Evolutionary conservation across 2,888 invertebrate genomes (phyloP), one percentile per base, ranked within the genome.

Genomic region (Callinectes sapidus): DNA sequence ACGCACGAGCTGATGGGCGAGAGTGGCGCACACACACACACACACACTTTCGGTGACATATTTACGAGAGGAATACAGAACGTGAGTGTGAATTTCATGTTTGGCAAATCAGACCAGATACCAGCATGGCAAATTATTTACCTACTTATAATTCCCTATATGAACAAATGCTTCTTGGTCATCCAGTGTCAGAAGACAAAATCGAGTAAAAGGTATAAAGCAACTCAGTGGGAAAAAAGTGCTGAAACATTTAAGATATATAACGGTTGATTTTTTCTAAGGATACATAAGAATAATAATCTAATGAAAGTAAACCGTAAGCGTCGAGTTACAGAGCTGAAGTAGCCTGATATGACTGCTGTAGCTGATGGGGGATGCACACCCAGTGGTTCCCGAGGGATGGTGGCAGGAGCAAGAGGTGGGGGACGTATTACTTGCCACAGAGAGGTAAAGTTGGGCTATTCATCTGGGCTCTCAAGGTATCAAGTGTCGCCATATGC

Each of bases 401-500:
- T 48, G 42, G 32, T 23, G 1, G 35, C 35, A n/a, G 66, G 66
- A 66, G 66, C 16, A 13, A 35, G 23, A 87, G 13, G 87, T 1
- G 18, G 61, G n/a, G 61, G 35, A 66, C 89, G 32, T 18, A 54
- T 54, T 32, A 66, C 61, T 32, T 23, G 32, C 32, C 35, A n/a
- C 61, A 1, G 18, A 10, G n/a, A 66, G 89, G 89, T n/a, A 89
- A 89, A 89, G 89, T 89, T 89, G 89, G 66, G 35, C 66, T 35
- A 89, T 89, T 89, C 61, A 89, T 89, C 66, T 66, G 39, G 5
- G 32, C 89, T 32, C 61, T 61, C 61, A 61, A 89, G n/a, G 28
- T 61, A 89, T 66, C 89, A 89, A 89, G 66, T 89, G 89, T 66
- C 89, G 89, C 89, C 89, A 61, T 89, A 89, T 35, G 89, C 32